Evolutionary conservation across 64 coral and sea anemone species (phyloP).

Genomic region (Dendrophyllia cribrosa): DNA sequence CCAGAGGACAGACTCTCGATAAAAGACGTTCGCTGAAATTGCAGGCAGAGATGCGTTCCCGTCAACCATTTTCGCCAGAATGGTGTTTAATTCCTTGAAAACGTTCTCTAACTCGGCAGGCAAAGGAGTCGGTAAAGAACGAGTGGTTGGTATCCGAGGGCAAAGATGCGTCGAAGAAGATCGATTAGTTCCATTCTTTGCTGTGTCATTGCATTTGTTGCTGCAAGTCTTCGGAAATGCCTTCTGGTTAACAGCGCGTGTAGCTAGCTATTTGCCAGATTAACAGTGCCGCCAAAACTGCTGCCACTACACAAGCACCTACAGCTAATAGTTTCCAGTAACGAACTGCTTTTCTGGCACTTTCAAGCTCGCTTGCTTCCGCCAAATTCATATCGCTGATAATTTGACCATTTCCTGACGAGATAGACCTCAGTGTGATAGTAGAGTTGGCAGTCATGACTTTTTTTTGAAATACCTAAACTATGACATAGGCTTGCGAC

Average conservation of each 20-base stretch:
- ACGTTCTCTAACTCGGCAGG: conserved; percentile 17
- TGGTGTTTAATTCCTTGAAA: conserved; percentile 5
- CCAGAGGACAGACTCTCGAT: conserved; percentile 27
- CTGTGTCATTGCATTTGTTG: not conserved
- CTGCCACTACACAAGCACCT: conserved; percentile 1
- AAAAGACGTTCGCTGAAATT: conserved; percentile 56
- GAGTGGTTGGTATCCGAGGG: conserved; percentile 23
- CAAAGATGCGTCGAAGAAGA: not conserved
- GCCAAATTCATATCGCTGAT: not conserved
- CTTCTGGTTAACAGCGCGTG: not conserved
- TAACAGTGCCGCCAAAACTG: conserved; percentile 16
- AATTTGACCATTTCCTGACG: not conserved
- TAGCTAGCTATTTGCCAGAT: conserved; percentile 28
- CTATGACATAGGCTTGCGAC: no score
- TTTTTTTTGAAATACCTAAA: no score
- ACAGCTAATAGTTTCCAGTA: not conserved
- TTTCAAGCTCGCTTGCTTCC: not conserved
- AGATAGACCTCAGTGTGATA: not conserved
- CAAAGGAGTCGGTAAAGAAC: conserved; percentile 35
- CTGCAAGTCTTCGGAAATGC: not conserved
- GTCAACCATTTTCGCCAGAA: conserved; percentile 21
- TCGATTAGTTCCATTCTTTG: not conserved
- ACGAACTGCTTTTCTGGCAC: not conserved
- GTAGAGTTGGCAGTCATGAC: no score
- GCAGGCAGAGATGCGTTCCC: conserved; percentile 22